phyloP scores from a whole-genome alignment of 2,888 invertebrate genomes.

The Germaria angustata region DNA sequence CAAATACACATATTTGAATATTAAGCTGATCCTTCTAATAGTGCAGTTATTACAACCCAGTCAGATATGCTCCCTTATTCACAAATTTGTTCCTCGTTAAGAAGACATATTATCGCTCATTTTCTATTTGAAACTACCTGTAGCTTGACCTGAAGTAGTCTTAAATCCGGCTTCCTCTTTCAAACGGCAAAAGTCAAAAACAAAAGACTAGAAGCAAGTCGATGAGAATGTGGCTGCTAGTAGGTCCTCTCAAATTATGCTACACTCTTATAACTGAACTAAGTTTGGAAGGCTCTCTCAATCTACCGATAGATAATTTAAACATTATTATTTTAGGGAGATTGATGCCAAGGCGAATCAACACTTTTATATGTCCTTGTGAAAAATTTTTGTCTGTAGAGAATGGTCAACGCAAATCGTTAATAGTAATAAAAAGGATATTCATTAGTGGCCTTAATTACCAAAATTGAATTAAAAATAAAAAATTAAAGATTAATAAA shows the following conservation, averaged over 20 bases:
- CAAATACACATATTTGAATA: conserved; percentile 14
- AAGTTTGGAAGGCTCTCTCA: not conserved
- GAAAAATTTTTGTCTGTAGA: too few relatives aligned
- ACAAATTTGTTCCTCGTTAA: not conserved
- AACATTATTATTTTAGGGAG: not conserved
- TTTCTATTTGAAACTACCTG: conserved; percentile 20
- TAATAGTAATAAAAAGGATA: too few relatives aligned
- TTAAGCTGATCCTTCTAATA: conserved; percentile 39
- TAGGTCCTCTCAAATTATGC: conserved; percentile 46
- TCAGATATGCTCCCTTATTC: not conserved
- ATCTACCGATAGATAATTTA: conserved; percentile 39
- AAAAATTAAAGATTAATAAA: too few relatives aligned
- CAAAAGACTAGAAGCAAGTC: conserved; percentile 54
- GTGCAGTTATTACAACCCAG: not conserved
- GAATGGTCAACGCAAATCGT: too few relatives aligned
- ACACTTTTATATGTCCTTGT: too few relatives aligned
- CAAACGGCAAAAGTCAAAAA: conserved; percentile 74
- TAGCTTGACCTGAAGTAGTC: conserved; percentile 7
- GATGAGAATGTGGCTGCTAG: conserved; percentile 16
- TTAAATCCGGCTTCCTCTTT: conserved; percentile 39
- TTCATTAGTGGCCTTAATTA: too few relatives aligned
- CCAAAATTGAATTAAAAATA: too few relatives aligned
- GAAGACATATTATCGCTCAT: not conserved
- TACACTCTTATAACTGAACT: conserved; percentile 27
- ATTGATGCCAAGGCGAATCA: not conserved